Percentiles rank a stretch among this genome's conserved stretches.
These are phyloP conservation scores for Habroteleia sp. DNA, from an alignment of 2,888 invertebrate genomes.

Conservation along the genomic window DNA sequence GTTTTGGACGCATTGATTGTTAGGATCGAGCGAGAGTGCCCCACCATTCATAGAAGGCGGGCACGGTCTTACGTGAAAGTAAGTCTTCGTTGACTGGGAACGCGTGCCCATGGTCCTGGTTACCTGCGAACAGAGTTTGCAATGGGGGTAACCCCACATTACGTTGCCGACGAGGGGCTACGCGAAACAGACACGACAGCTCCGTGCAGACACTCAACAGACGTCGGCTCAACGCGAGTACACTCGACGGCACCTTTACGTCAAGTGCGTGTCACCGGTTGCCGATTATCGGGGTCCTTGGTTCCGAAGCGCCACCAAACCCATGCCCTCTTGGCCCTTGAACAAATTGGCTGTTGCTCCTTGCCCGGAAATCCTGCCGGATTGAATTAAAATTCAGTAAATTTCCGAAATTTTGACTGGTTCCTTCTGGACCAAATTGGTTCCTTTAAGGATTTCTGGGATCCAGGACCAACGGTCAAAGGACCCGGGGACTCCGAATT, in stretches of 20 bases:
- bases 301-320: neutral
- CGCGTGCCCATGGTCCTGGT: conserved; percentile 71
- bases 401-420: too few species aligned
- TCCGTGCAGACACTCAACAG: conserved; percentile 70
- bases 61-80: conserved; percentile 69
- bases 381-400: too few species aligned
- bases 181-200: conserved; percentile 64
- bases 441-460: too few species aligned
- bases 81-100: conserved; percentile 73
- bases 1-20: conserved; percentile 56
- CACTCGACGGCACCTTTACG: conserved; percentile 11
- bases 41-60: conserved; percentile 66
- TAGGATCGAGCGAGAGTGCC: conserved; percentile 55
- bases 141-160: conserved; percentile 67
- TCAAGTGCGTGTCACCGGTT: conserved; percentile 32
- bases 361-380: conserved; percentile 27
- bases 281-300: conserved; percentile 5
- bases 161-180: conserved; percentile 65
- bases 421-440: too few species aligned
- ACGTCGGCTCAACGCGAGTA: conserved; percentile 67
- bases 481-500: too few species aligned
- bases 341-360: too few species aligned
- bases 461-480: too few species aligned
- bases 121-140: conserved; percentile 59
- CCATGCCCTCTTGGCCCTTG: too few species aligned